Evolutionary conservation across 1,140 invertebrate species (phyloP).

Genomic region (Cydia fagiglandana): DNA sequence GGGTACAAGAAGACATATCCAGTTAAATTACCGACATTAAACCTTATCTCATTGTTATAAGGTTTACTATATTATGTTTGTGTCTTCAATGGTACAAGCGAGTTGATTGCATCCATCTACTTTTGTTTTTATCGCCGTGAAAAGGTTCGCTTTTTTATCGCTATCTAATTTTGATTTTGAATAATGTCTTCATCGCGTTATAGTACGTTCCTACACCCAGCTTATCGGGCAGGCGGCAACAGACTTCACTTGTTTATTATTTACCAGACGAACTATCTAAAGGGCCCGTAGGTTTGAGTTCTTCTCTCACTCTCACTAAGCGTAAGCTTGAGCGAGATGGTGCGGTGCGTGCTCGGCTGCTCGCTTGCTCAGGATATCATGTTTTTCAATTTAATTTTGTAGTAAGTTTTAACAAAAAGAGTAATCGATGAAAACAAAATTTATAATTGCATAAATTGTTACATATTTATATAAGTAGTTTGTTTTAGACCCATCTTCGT

Average conservation of each 20-base stretch:
- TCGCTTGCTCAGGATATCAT: too few species aligned
- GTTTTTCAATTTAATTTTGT: too few species aligned
- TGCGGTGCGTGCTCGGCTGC: too few species aligned
- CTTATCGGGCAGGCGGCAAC: background rate
- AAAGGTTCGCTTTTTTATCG: constrained; percentile 30
- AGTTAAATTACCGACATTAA: background rate
- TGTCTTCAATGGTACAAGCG: constrained; percentile 8
- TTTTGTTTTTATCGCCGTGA: constrained; percentile 25
- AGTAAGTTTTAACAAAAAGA: too few species aligned
- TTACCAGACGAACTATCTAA: background rate
- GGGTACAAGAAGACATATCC: background rate
- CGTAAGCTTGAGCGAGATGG: too few species aligned
- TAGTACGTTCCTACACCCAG: background rate
- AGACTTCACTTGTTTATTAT: constrained; percentile 9
- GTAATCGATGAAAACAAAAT: too few species aligned
- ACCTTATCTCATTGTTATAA: background rate
- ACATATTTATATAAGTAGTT: too few species aligned
- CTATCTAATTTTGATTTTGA: constrained; percentile 31
- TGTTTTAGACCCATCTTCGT: too few species aligned
- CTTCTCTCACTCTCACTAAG: too few species aligned
- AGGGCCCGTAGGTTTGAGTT: too few species aligned
- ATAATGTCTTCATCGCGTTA: constrained; percentile 25
- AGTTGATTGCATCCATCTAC: constrained; percentile 33
- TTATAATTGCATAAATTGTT: too few species aligned
- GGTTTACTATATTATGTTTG: background rate